A percentile compares a stretch with the other conserved stretches of the same genome.
Evolutionary conservation across 2,888 invertebrate genomes (phyloP).

Genomic region (Eupithecia insigniata): DNA sequence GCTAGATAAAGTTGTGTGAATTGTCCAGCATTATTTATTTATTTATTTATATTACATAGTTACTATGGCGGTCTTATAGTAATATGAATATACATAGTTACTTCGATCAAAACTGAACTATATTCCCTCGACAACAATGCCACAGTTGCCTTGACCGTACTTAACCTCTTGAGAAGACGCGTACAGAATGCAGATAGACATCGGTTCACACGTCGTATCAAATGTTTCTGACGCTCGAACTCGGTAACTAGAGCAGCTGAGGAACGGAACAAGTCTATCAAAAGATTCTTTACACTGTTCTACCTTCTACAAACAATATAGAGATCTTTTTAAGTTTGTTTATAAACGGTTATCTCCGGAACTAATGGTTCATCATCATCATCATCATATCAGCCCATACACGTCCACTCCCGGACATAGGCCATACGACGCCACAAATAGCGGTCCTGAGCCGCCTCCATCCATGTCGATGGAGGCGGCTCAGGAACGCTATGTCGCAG

Average conservation of each 20-base stretch:
- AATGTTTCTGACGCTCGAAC: slow-evolving; percentile 16
- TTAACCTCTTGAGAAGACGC: slow-evolving; percentile 68
- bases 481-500: too few relatives aligned
- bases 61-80: too few relatives aligned
- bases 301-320: neutral
- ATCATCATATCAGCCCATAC: too few relatives aligned
- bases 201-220: slow-evolving; percentile 53
- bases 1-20: too few relatives aligned
- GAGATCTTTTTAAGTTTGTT: neutral
- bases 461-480: too few relatives aligned
- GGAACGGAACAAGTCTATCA: slow-evolving; percentile 18
- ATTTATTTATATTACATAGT: too few relatives aligned
- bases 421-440: too few relatives aligned
- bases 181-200: slow-evolving; percentile 51
- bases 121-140: slow-evolving; percentile 37
- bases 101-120: slow-evolving; percentile 5
- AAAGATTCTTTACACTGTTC: neutral
- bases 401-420: too few relatives aligned
- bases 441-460: too few relatives aligned
- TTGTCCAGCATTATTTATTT: too few relatives aligned
- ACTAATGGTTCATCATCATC: too few relatives aligned
- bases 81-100: neutral
- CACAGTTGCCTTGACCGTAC: slow-evolving; percentile 74
- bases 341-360: neutral
- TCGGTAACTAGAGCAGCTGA: slow-evolving; percentile 18